phyloP scores from a whole-genome alignment of 2,888 invertebrate species.

The Dolichopus griseipennis region DNA sequence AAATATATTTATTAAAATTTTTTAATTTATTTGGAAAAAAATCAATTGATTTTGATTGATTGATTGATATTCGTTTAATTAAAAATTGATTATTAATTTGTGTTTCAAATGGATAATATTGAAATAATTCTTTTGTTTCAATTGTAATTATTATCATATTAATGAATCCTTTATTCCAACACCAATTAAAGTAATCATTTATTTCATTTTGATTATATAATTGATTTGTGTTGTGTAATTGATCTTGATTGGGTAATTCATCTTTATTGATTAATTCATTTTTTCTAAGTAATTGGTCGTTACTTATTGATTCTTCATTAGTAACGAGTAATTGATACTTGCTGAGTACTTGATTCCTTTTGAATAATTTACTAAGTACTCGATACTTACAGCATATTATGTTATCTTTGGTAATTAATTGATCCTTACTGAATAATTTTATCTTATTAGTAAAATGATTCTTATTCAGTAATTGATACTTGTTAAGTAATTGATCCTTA shows the following conservation, averaged over 20 bases:
- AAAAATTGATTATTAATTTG: not conserved
- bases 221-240: too few relatives aligned
- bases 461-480: too few relatives aligned
- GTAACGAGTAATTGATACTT: not conserved
- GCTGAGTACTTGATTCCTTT: too few relatives aligned
- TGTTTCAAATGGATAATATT: not conserved
- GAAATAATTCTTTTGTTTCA: not conserved
- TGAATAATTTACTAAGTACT: too few relatives aligned
- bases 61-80: not conserved
- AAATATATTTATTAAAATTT: not conserved
- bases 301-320: not conserved
- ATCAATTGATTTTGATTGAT: not conserved
- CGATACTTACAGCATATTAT: too few relatives aligned
- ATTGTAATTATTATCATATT: not conserved
- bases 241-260: too few relatives aligned
- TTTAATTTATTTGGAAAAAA: slow-evolving; percentile 1
- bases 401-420: too few relatives aligned
- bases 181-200: not conserved
- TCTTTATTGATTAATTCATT: too few relatives aligned
- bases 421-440: too few relatives aligned
- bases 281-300: too few relatives aligned
- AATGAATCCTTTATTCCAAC: not conserved
- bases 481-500: too few relatives aligned
- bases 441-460: too few relatives aligned
- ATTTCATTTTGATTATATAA: not conserved